Conservation (phyloP, 2,888 invertebrate species). For the Cenopis cana region DNA sequence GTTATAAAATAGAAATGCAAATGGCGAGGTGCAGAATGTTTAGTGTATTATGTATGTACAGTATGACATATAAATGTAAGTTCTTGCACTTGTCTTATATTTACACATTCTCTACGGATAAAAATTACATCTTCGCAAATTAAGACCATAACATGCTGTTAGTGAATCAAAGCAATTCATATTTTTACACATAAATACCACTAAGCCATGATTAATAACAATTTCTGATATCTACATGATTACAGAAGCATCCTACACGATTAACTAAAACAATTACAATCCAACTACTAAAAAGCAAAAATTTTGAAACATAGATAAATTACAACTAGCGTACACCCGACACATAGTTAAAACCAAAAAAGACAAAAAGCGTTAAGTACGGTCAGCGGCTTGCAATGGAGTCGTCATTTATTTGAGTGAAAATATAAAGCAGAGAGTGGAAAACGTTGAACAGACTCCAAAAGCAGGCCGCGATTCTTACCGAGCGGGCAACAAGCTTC, state of each 20-base stretch:
- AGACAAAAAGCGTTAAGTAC: conserved; percentile 74
- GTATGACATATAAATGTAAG: neutral
- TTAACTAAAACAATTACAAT: conserved; percentile 51
- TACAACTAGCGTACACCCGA: conserved; percentile 54
- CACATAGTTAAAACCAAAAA: conserved; percentile 57
- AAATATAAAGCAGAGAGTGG: conserved; percentile 49
- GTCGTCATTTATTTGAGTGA: conserved; percentile 52
- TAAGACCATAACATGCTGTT: conserved; percentile 69
- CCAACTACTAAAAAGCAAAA: conserved; percentile 54
- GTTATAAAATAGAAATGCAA: conserved; percentile 14
- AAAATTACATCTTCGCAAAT: conserved; percentile 69
- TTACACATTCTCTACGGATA: conserved; percentile 59
- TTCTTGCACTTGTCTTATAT: conserved; percentile 75
- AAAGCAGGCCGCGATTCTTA: conserved; percentile 80
- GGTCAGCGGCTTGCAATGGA: conserved; percentile 66
- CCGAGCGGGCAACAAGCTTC: conserved; percentile 95
- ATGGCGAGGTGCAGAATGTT: conserved; percentile 14
- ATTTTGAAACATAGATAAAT: conserved; percentile 60
- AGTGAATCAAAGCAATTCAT: conserved; percentile 51
- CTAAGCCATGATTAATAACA: conserved; percentile 43
- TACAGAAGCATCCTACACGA: conserved; percentile 60
- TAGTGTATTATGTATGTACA: conserved; percentile 34
- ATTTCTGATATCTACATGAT: conserved; percentile 37
- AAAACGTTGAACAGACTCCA: conserved; percentile 49
- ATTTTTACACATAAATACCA: conserved; percentile 45